A percentile compares a stretch with the other conserved stretches of the same genome.
phyloP scores from a whole-genome alignment of 2,888 invertebrate species.

The Pristionchus arcanus region DNA sequence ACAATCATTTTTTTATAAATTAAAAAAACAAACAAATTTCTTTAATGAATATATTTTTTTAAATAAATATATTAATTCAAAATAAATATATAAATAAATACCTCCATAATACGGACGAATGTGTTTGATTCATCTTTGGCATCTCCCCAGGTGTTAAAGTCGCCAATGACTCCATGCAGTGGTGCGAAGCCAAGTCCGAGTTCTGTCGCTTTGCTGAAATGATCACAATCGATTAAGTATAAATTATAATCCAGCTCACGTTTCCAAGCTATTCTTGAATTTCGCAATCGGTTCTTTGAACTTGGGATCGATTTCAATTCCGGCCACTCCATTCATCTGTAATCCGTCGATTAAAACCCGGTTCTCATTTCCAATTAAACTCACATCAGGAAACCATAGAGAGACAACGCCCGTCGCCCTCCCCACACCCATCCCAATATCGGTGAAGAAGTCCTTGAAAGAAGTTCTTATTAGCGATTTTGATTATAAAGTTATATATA shows the following conservation, averaged over 20 bases:
- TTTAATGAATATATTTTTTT: no score
- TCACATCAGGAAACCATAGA: background rate
- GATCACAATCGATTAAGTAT: background rate
- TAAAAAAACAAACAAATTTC: no score
- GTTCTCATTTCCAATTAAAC: background rate
- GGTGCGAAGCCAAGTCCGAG: background rate
- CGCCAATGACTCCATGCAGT: background rate
- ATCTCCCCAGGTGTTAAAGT: background rate
- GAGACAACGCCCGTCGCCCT: background rate
- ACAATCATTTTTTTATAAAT: no score
- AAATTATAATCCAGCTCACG: background rate
- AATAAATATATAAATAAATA: no score
- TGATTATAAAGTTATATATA: no score
- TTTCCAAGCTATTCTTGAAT: background rate
- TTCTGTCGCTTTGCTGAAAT: background rate
- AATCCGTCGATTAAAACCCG: background rate
- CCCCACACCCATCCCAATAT: background rate
- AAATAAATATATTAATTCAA: no score
- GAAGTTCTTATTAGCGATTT: background rate
- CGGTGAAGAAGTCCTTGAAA: background rate
- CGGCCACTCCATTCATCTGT: background rate
- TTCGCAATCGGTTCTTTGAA: background rate
- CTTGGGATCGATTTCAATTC: background rate
- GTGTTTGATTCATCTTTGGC: no score
- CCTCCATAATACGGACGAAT: no score